Evolutionary conservation across 2,797 vertebrate species (phyloP).

Genomic region (Bradypodion ventrale): DNA sequence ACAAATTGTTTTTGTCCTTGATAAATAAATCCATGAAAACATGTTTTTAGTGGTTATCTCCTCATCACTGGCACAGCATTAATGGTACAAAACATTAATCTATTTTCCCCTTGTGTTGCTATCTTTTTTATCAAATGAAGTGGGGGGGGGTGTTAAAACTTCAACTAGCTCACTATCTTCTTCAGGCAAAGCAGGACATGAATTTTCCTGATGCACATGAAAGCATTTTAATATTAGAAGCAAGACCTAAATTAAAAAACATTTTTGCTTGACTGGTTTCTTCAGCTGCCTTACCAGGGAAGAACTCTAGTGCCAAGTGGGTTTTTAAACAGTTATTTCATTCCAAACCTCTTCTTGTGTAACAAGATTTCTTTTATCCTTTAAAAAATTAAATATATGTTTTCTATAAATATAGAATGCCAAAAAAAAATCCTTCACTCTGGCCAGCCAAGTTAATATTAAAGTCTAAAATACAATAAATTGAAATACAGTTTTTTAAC

Average conservation of each 20-base stretch:
- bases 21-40: conserved; percentile 11
- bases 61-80: conserved; percentile 11
- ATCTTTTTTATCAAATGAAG: background rate
- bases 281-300: conserved; percentile 44
- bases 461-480: conserved; percentile 49
- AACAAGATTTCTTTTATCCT: conserved; percentile 34
- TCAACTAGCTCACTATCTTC: background rate
- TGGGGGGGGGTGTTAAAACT: background rate
- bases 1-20: background rate
- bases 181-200: background rate
- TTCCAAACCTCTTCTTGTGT: conserved; percentile 46
- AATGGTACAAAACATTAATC: background rate
- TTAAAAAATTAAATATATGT: conserved; percentile 45
- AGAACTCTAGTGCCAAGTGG: conserved; percentile 36
- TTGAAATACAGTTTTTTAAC: conserved; percentile 40
- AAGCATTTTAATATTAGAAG: conserved; percentile 19
- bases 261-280: conserved; percentile 39
- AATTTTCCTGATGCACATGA: conserved; percentile 15
- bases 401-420: conserved; percentile 36
- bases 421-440: conserved; percentile 35
- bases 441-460: conserved; percentile 31
- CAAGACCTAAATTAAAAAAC: conserved; percentile 50
- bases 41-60: background rate
- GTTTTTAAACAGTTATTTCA: conserved; percentile 50
- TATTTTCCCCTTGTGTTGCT: background rate